phyloP scores from a whole-genome alignment of 1,140 invertebrate species.

The Drosophila ficusphila region DNA sequence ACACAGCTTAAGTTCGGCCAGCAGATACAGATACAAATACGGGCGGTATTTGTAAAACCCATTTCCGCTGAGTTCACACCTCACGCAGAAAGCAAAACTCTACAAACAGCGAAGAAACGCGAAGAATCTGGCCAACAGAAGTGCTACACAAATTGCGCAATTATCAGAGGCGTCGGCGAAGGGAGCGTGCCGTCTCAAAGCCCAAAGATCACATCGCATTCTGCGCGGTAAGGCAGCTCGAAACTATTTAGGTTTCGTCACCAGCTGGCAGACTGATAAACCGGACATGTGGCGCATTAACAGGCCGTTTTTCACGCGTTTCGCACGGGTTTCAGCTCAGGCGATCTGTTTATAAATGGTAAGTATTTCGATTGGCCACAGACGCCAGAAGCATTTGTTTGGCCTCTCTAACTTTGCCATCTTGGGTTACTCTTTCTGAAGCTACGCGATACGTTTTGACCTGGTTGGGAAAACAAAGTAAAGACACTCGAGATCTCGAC shows the following conservation, averaged over 20 bases:
- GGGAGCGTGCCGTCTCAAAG: constrained; percentile 18
- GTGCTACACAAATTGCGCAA: constrained; percentile 64
- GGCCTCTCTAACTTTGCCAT: constrained; percentile 45
- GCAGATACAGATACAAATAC: constrained; percentile 4
- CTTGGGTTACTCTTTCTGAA: constrained; percentile 24
- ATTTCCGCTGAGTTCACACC: constrained; percentile 51
- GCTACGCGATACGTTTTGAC: constrained; percentile 26
- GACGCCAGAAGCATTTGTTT: constrained; percentile 22
- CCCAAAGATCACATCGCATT: constrained; percentile 38
- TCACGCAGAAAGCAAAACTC: constrained; percentile 17
- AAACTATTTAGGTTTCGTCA: constrained; percentile 41
- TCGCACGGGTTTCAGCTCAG: constrained; percentile 39
- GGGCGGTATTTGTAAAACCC: constrained; percentile 19
- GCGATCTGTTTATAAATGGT: constrained; percentile 18
- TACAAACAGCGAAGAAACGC: constrained; percentile 29
- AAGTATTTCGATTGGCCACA: constrained; percentile 24
- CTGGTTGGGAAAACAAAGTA: constrained; percentile 4
- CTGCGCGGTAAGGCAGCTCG: constrained; percentile 11
- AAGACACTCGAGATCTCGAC: not conserved
- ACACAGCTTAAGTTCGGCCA: not conserved
- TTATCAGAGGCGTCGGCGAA: constrained; percentile 17
- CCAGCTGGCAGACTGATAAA: constrained; percentile 29
- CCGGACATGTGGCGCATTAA: constrained; percentile 44
- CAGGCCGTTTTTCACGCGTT: constrained; percentile 33
- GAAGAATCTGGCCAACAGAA: constrained; percentile 41